Evolutionary conservation across 2,113 vertebrate species (phyloP), one percentile per base, ranked within the genome.

Genomic region (Gadus macrocephalus): DNA sequence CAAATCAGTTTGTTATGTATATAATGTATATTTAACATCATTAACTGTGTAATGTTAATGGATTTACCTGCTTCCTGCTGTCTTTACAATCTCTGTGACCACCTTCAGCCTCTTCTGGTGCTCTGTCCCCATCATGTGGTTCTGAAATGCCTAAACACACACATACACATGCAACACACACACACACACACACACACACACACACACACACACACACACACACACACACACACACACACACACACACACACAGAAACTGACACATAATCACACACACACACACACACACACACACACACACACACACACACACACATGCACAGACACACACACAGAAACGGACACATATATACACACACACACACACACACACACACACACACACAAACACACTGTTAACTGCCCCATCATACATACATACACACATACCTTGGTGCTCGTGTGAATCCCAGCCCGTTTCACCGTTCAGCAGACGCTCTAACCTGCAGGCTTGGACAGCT

Each of bases 21-120:
- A 49, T 49, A 49, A 90, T 83, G 59, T 49, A 49, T 49, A 49
- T 9, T 49, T 49, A 49, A 49, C 8, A 49, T 49, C 31, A 38
- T 64, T 61, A 25, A 61, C 19, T 60, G 28, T 59, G 15, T 17
- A 42, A 31, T 72, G 66, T 65, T 27, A 69, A 67, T 22, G 53
- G 64, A 15, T 66, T 22, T 16, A 86, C 86, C 85, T 88, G 72
- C 72, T 19, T 68, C 72, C 76, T 20, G 64, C 60, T 2, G 73
- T 42, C 67, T 74, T 91, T 91, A 84, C 94, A 89, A 69, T 67
- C 38, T 80, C 67, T 17, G 84, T 86, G 84, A 99, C 90, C 69
- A 95, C 93, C 78, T 90, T 88, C 49, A 98, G 91, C 53, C 91
- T 93, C 83, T 90, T 91, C 86, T 95, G 91, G 76, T 99, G 97